Evolutionary conservation across 2,797 vertebrate species (phyloP), one percentile per base, ranked within the genome.

Genomic region (Linurgus olivaceus): DNA sequence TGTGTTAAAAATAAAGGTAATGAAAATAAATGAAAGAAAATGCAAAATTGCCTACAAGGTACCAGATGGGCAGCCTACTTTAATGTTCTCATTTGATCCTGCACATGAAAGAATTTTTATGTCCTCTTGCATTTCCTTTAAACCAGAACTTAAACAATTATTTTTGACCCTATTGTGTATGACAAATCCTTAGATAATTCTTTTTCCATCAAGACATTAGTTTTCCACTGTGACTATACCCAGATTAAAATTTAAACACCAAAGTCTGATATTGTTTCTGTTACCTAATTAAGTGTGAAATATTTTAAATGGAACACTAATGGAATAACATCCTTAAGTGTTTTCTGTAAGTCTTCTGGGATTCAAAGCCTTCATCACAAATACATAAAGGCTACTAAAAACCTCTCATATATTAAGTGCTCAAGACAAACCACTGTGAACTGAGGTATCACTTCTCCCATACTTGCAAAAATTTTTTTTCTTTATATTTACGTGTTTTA

Each of bases 231-330:
- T 68, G 47, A 38, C 45, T 66, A 58, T 47, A 79, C 1, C 21
- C 52, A 82, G 17, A 42, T 86, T 86, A 73, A 92, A 88, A 88
- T 71, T 58, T 55, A 47, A 90, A 79, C 24, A 35, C 23, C 11
- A 33, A 70, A 82, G 11, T 13, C 65, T 74, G 45, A 70, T 59
- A 58, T 28, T 66, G n/a, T 70, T 92, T 83, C 67, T 54, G 24
- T 54, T 93, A 54, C 40, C 24, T 79, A 66, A 92, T 62, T 65
- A 82, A 85, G 14, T 14, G 11, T 76, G 65, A 79, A 76, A 62
- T 37, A 17, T 44, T 91, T 95, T 51, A 87, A 89, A 67, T 67
- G 23, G 45, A 74, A 68, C 18, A 70, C 28, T 57, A 81, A 81
- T 19, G 35, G 79, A 87, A 76, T 35, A 88, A 76, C 26, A 70